Base-by-base conservation (phyloP, 2,888 invertebrate genomes). In the Cataglyphis cursor region DNA sequence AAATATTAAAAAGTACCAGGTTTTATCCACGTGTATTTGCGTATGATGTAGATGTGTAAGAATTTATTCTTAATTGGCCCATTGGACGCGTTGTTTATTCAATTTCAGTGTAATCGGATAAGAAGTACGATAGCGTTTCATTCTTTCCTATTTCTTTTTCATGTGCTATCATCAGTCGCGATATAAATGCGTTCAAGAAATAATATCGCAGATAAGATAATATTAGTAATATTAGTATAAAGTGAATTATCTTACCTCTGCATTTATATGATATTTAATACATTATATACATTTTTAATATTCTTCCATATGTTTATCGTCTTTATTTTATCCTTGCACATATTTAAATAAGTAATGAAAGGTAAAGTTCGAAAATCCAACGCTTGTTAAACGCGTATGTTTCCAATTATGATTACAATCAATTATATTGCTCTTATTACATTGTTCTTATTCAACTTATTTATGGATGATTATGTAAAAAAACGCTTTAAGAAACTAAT, bases 41-140 rank as follows among this genome's bases (percentile, higher is more conserved):
- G 12, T 59, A 65, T 38, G 41, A 54, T 66, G 15, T 24, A 18
- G 38, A 54, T 38, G 54, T 68, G 38, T 41, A 35, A 28, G 38
- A 59, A 76, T 66, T 75, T 59, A 54, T 12, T 81, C 18, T 51
- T 51, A 48, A 48, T 24, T 44, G 24, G 18, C 12, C 41, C 44
- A 18, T 73, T 38, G 18, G 9, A 41, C 8, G n/a, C 54, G 28
- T 41, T 66, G 61, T 82, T 82, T 82, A 78, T 78, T 76, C 35
- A 76, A 76, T 65, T 66, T 35, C 48, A 68, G 12, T 51, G 48
- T 31, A 12, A 68, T 76, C 28, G 31, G 78, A 78, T 78, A 78
- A 78, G 78, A 78, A 12, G 18, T n/a, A 41, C 0, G 76, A 76
- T 70, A 76, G 41, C 38, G 54, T 28, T 41, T 68, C 31, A 18